Evolutionary conservation across 2,888 invertebrate species (phyloP).

Genomic region (Hemaris fuciformis): DNA sequence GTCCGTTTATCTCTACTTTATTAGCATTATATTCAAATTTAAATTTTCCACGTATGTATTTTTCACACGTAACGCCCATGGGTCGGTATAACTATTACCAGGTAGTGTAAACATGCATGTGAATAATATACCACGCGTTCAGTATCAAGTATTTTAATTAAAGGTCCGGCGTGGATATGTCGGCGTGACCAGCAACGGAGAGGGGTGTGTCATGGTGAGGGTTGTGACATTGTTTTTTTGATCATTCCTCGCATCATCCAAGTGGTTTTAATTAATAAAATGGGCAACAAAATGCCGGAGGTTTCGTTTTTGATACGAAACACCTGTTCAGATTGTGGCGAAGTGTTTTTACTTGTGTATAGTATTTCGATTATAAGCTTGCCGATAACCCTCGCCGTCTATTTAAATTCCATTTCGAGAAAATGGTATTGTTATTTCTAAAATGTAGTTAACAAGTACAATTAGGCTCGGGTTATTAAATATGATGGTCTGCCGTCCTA

Average conservation of each 20-base stretch:
- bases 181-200: not conserved
- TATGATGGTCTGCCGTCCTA: not conserved
- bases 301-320: not conserved
- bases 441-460: not conserved
- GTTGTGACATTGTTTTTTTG: not conserved
- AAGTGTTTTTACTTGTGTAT: not conserved
- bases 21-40: not conserved
- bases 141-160: constrained; percentile 38
- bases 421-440: not conserved
- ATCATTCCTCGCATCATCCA: not conserved
- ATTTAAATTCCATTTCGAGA: not conserved
- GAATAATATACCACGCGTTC: not conserved
- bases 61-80: not conserved
- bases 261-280: not conserved
- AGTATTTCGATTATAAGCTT: not conserved
- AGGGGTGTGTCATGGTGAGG: not conserved
- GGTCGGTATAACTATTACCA: not conserved
- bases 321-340: not conserved
- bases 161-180: constrained; percentile 8
- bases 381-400: not conserved
- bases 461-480: too few relatives aligned
- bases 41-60: not conserved
- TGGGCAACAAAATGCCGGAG: not conserved
- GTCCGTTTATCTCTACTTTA: not conserved
- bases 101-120: constrained; percentile 10